These are phyloP conservation scores for Nycticebus coucang DNA, from an alignment of 2,113 vertebrate genomes.

Conservation along the genomic window DNA sequence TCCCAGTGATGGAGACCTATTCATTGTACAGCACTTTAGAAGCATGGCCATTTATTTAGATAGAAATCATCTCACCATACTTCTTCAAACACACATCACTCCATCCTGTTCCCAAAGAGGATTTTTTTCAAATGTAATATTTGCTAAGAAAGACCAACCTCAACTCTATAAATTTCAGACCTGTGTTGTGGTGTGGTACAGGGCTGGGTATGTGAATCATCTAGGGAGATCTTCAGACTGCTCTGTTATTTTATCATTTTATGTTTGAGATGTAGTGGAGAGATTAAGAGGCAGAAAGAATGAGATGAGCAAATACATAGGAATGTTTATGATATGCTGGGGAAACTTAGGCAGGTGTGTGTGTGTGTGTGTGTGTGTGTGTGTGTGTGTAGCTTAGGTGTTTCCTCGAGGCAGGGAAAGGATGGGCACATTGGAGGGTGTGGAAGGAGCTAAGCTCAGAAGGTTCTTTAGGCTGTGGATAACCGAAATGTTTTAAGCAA, in stretches of 20 bases:
- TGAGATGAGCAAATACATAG: not conserved
- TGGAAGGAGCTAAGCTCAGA: not conserved
- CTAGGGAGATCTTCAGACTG: not conserved
- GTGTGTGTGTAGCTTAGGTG: not conserved
- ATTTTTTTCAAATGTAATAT: not conserved
- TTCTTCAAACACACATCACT: not conserved
- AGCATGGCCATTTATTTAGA: not conserved
- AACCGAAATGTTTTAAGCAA: slow-evolving; percentile 25
- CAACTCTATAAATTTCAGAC: not conserved
- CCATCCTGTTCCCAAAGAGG: not conserved
- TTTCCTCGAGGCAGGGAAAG: not conserved
- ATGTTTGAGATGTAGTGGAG: not conserved
- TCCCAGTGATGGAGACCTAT: not conserved
- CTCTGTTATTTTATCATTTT: not conserved
- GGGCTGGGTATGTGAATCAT: not conserved
- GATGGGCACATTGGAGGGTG: not conserved
- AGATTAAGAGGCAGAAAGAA: not conserved
- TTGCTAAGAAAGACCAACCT: not conserved
- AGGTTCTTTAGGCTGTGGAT: not conserved
- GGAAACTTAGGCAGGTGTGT: not conserved
- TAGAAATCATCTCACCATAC: not conserved
- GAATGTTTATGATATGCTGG: not conserved
- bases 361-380: not conserved
- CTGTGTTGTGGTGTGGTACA: not conserved
- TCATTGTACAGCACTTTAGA: not conserved